Conservation (phyloP, 2,797 vertebrate species). For the Sebastes reedi region DNA sequence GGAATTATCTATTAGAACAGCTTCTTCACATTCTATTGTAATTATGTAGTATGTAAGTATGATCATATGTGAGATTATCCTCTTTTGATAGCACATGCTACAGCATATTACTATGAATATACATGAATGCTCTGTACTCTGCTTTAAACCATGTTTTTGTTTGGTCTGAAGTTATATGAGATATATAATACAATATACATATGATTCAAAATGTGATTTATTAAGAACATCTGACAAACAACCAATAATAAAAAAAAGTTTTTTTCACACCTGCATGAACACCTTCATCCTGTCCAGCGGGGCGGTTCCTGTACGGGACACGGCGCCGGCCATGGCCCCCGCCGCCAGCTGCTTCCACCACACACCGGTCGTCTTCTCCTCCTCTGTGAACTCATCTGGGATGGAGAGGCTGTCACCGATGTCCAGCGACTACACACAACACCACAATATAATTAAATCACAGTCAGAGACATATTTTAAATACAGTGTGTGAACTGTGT, state of each 20-base stretch:
- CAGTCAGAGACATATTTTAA: background rate
- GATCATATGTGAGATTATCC: background rate
- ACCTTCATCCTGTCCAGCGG: constrained; percentile 94
- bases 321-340: constrained; percentile 89
- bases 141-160: background rate
- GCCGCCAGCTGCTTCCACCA: constrained; percentile 95
- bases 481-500: background rate
- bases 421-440: constrained; percentile 87
- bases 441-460: background rate
- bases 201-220: background rate
- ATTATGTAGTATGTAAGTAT: background rate
- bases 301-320: constrained; percentile 93
- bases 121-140: background rate
- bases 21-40: background rate
- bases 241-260: background rate
- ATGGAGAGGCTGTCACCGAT: constrained; percentile 93
- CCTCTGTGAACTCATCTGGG: constrained; percentile 94
- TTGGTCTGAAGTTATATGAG: background rate
- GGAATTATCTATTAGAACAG: background rate
- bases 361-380: constrained; percentile 90
- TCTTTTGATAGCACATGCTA: background rate
- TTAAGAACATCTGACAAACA: background rate
- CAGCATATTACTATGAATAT: background rate
- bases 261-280: constrained; percentile 91
- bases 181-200: background rate